Percentiles rank a stretch among this genome's conserved stretches.
phyloP scores from a whole-genome alignment of 2,888 invertebrate species.

The Drosophila paranaensis region DNA sequence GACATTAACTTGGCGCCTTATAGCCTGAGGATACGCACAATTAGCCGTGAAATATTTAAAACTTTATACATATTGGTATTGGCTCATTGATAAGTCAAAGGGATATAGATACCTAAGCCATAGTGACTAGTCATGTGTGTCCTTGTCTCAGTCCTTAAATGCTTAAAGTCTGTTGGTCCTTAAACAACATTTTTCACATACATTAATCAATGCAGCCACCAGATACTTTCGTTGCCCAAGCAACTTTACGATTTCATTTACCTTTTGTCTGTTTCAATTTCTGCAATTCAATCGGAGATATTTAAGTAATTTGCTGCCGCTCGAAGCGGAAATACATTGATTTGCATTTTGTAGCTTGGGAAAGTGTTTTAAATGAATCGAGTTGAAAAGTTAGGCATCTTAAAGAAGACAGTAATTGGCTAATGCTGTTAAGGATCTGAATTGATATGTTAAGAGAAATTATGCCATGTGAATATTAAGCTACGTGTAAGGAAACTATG shows the following conservation, averaged over 20 bases:
- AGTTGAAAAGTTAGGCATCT: neutral
- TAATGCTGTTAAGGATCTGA: neutral
- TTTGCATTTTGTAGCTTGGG: neutral
- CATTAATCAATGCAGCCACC: neutral
- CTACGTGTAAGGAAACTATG: too few relatives aligned
- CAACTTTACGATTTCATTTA: neutral
- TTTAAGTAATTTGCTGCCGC: slow-evolving; percentile 1
- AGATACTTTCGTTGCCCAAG: neutral
- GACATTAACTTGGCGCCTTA: slow-evolving; percentile 34
- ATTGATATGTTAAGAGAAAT: too few relatives aligned
- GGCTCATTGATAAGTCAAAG: slow-evolving; percentile 31
- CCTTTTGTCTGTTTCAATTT: neutral
- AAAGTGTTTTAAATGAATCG: too few relatives aligned
- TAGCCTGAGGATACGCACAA: slow-evolving; percentile 58
- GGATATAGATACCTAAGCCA: neutral
- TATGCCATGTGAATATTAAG: too few relatives aligned
- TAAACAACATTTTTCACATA: neutral
- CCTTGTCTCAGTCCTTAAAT: neutral
- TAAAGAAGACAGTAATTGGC: neutral
- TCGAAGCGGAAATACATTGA: neutral
- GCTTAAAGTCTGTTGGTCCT: neutral
- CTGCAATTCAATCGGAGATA: neutral
- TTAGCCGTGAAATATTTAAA: slow-evolving; percentile 60
- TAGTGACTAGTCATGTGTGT: neutral
- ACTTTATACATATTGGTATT: slow-evolving; percentile 45